These are phyloP conservation scores for Cochlearius cochlearius DNA, from an alignment of 2,113 vertebrate genomes.

Conservation along the genomic window DNA sequence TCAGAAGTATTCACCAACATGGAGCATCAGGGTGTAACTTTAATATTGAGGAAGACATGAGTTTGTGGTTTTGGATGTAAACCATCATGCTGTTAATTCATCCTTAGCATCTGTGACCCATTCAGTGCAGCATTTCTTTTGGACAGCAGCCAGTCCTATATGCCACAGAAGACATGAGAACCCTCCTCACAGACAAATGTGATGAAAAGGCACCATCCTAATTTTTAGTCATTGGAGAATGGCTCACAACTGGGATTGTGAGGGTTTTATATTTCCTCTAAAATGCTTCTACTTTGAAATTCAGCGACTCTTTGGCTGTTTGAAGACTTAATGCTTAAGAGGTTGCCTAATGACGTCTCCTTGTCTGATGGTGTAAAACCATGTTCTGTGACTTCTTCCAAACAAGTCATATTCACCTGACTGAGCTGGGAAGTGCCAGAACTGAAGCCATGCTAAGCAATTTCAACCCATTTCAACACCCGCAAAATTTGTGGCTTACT, in stretches of 20 bases:
- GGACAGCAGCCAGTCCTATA: background rate
- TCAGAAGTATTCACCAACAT: background rate
- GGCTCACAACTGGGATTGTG: background rate
- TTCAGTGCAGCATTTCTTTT: background rate
- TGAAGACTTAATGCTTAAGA: background rate
- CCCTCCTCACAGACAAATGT: background rate
- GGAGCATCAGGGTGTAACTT: background rate
- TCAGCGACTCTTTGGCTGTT: background rate
- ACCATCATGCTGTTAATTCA: background rate
- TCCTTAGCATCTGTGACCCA: background rate
- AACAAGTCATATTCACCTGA: background rate
- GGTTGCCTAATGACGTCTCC: background rate
- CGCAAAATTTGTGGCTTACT: constrained; percentile 35
- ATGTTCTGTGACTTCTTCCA: background rate
- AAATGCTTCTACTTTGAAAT: background rate
- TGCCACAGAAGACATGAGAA: background rate
- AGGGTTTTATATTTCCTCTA: background rate
- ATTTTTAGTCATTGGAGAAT: background rate
- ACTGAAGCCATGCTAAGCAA: background rate
- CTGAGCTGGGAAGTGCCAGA: background rate
- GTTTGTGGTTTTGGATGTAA: background rate
- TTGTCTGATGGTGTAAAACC: background rate
- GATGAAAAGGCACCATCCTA: background rate
- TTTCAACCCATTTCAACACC: background rate
- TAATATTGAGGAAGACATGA: background rate